A percentile compares a stretch with the other conserved stretches of the same genome.
Evolutionary conservation across 2,113 vertebrate species (phyloP).

Genomic region (Strigops habroptila): DNA sequence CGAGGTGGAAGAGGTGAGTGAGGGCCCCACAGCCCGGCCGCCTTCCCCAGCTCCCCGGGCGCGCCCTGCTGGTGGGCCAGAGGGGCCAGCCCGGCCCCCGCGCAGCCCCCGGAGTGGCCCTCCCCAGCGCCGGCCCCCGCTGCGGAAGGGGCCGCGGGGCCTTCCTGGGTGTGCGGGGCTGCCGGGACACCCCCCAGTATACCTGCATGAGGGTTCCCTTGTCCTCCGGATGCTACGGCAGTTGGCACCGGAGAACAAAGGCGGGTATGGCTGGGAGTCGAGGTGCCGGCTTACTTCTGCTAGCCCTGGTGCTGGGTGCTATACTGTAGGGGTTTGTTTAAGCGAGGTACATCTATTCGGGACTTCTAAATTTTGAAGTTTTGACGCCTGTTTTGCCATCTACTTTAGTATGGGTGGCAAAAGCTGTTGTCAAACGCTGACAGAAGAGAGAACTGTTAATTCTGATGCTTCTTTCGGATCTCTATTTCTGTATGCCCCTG

Average conservation of each 20-base stretch:
- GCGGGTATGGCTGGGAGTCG: background rate
- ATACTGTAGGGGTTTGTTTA: background rate
- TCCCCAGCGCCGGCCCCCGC: background rate
- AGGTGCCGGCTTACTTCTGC: background rate
- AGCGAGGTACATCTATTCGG: background rate
- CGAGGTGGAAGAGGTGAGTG: slow-evolving; percentile 93
- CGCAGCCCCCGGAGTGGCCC: too few species aligned
- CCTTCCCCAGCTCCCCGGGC: background rate
- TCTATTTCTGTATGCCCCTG: background rate
- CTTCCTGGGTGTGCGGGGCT: background rate
- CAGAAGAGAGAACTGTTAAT: background rate
- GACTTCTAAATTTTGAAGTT: background rate
- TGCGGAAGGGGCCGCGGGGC: background rate
- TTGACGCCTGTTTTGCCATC: background rate
- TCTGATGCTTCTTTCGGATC: background rate
- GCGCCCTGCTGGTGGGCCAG: background rate
- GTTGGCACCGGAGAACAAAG: background rate
- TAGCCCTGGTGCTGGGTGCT: background rate
- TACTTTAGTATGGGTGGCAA: background rate
- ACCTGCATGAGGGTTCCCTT: background rate
- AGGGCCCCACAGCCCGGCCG: background rate
- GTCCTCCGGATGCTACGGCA: background rate
- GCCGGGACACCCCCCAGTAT: background rate
- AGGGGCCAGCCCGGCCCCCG: background rate
- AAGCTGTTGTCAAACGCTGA: background rate